These are phyloP conservation scores for Ormia ochracea DNA, from an alignment of 2,888 invertebrate genomes.

Conservation along the genomic window DNA sequence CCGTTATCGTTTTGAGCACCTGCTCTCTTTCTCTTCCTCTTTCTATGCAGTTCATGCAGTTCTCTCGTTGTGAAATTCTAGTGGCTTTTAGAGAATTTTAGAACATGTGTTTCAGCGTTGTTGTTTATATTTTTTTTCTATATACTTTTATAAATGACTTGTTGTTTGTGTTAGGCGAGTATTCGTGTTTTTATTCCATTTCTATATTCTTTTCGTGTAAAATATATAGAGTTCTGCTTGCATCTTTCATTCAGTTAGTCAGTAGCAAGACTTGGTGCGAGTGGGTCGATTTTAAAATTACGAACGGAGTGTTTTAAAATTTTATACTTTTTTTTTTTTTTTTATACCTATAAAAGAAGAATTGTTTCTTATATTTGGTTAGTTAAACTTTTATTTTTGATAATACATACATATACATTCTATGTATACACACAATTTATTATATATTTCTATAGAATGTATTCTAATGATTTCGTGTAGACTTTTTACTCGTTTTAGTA, in stretches of 20 bases:
- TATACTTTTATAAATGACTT: background rate
- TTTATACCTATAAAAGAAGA: conserved; percentile 41
- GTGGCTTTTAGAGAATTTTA: conserved; percentile 25
- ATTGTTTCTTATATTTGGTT: conserved; percentile 60
- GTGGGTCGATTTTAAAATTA: conserved; percentile 63
- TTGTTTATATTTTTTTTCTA: conserved; percentile 18
- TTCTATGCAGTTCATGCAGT: background rate
- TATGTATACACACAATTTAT: no score
- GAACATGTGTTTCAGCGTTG: conserved; percentile 43
- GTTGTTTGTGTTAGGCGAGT: conserved; percentile 28
- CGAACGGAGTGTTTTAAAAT: conserved; percentile 15
- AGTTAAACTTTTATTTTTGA: conserved; percentile 30
- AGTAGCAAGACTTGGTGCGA: conserved; percentile 72
- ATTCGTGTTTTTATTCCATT: background rate
- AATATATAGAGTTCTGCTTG: conserved; percentile 60
- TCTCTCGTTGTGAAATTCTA: conserved; percentile 16
- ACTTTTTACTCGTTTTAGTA: no score
- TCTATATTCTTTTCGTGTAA: conserved; percentile 16
- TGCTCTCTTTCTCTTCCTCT: background rate
- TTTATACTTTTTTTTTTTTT: conserved; percentile 15
- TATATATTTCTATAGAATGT: conserved; percentile 13
- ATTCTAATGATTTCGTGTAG: conserved; percentile 5
- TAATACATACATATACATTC: no score
- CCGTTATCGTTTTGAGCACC: conserved; percentile 32
- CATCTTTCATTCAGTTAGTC: conserved; percentile 67